Conservation (phyloP, 2,797 vertebrate species). For the Etheostoma perlongum region DNA sequence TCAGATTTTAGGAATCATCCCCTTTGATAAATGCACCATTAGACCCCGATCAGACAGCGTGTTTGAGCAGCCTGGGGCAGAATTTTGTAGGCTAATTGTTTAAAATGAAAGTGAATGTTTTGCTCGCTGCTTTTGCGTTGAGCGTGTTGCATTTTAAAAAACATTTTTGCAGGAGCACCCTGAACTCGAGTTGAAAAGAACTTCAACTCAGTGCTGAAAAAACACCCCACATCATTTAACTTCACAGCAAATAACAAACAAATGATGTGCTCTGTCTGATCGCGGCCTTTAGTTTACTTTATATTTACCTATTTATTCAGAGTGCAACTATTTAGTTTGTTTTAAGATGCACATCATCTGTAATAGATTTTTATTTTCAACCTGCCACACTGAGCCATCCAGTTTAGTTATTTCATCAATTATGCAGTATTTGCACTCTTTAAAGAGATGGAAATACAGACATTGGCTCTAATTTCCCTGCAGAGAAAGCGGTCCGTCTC, state of each 20-base stretch:
- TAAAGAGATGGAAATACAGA: slow-evolving; percentile 39
- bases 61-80: no score
- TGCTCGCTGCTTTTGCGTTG: no score
- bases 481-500: slow-evolving; percentile 43
- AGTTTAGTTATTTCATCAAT: slow-evolving; percentile 49
- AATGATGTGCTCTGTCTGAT: no score
- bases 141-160: no score
- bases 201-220: no score
- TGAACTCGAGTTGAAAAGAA: no score
- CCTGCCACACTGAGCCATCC: slow-evolving; percentile 82
- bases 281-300: slow-evolving; percentile 29
- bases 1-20: slow-evolving; percentile 26
- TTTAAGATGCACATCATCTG: slow-evolving; percentile 53
- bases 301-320: slow-evolving; percentile 77
- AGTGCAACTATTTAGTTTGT: slow-evolving; percentile 26
- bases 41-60: no score
- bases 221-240: no score
- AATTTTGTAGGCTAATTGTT: no score
- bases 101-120: no score
- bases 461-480: slow-evolving; percentile 43
- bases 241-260: no score
- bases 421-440: slow-evolving; percentile 58
- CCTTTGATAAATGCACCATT: slow-evolving; percentile 24
- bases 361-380: slow-evolving; percentile 52
- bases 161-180: no score